These are phyloP conservation scores for Amazona vittata DNA, from an alignment of 2,113 vertebrate genomes.

Conservation along the genomic window DNA sequence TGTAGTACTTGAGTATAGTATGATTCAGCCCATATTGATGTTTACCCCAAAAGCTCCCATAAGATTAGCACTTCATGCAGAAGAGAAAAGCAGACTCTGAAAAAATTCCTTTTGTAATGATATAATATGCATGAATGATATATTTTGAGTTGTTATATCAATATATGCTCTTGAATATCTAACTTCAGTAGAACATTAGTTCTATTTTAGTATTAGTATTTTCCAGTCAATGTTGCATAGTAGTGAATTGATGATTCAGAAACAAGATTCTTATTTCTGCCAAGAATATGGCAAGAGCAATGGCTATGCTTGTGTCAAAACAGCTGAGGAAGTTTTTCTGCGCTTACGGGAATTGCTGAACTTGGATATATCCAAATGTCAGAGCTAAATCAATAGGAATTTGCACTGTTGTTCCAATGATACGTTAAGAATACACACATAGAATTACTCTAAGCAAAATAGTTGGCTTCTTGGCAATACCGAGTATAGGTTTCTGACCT, in stretches of 20 bases:
- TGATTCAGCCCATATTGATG: not conserved
- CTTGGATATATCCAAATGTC: not conserved
- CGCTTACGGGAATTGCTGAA: not conserved
- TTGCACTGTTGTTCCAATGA: not conserved
- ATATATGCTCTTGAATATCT: not conserved
- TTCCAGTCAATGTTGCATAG: not conserved
- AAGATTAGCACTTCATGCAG: not conserved
- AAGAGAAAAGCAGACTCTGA: not conserved
- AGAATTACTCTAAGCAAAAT: not conserved
- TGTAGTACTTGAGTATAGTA: not conserved
- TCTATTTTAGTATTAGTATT: not conserved
- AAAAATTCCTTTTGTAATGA: not conserved
- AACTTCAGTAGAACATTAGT: not conserved
- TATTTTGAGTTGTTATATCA: not conserved
- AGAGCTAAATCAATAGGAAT: not conserved
- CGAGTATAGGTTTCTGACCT: not conserved
- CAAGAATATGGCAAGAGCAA: not conserved
- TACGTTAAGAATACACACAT: not conserved
- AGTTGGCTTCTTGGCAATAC: not conserved
- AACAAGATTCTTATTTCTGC: not conserved
- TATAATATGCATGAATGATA: not conserved
- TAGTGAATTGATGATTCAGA: not conserved
- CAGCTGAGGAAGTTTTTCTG: not conserved
- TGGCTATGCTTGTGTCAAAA: not conserved
- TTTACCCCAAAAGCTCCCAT: not conserved